These are phyloP conservation scores for Bucco capensis DNA, from an alignment of 2,113 vertebrate genomes.

Conservation along the genomic window DNA sequence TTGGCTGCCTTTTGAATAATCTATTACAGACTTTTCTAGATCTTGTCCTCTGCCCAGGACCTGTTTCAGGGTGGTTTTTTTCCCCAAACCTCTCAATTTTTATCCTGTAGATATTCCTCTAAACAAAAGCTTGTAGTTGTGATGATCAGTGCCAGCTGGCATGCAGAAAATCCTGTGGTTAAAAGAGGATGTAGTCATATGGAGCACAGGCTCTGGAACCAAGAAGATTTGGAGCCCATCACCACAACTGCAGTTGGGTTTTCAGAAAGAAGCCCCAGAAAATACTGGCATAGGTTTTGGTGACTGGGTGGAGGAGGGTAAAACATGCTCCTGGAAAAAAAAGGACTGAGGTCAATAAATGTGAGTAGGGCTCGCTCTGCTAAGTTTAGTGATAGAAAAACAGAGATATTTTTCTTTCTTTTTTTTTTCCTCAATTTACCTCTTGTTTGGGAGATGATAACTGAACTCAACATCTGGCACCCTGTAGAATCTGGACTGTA, in stretches of 20 bases:
- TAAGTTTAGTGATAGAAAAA: neutral
- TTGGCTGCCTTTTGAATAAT: neutral
- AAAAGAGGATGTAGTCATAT: neutral
- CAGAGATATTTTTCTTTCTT: neutral
- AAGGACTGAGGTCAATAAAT: neutral
- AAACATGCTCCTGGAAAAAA: neutral
- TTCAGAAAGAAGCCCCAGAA: neutral
- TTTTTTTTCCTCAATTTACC: no score
- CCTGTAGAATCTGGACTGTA: neutral
- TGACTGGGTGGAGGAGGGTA: neutral
- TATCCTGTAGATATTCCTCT: neutral
- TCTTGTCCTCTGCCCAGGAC: neutral
- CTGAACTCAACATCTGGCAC: neutral
- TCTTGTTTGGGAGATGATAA: neutral
- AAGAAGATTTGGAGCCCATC: neutral
- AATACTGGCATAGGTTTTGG: neutral
- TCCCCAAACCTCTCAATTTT: neutral
- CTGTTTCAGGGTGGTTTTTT: neutral
- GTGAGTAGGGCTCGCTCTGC: neutral
- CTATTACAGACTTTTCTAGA: neutral
- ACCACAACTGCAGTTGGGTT: neutral
- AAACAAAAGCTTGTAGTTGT: constrained; percentile 47
- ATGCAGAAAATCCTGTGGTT: neutral
- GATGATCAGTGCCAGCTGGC: constrained; percentile 39
- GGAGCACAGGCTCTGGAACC: neutral